phyloP scores from a whole-genome alignment of 2,888 invertebrate genomes.

The Charanyca ferruginea region DNA sequence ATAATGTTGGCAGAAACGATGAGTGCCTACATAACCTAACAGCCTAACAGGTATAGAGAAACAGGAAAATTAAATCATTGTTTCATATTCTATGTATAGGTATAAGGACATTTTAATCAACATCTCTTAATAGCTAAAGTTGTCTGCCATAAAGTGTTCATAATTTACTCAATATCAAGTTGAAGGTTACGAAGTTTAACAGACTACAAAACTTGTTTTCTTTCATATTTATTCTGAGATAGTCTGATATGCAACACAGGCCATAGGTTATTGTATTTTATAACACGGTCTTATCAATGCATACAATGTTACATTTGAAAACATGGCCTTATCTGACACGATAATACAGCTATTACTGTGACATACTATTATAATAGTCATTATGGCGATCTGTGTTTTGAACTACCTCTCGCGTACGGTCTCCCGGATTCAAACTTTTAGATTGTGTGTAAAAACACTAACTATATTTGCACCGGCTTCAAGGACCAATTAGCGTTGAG shows the following conservation, averaged over 20 bases:
- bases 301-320: conserved; percentile 47
- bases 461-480: too few relatives aligned
- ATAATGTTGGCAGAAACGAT: not conserved
- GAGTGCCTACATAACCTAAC: too few relatives aligned
- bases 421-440: too few relatives aligned
- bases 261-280: conserved; percentile 40
- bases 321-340: conserved; percentile 44
- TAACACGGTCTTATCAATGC: conserved; percentile 43
- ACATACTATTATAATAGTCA: conserved; percentile 16
- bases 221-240: conserved; percentile 33
- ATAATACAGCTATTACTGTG: conserved; percentile 24
- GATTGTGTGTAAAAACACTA: too few relatives aligned
- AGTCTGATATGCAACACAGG: conserved; percentile 29
- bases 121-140: not conserved
- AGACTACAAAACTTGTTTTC: conserved; percentile 47
- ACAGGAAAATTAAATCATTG: conserved; percentile 33
- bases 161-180: conserved; percentile 16
- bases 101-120: conserved; percentile 2
- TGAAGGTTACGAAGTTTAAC: conserved; percentile 57
- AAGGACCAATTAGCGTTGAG: too few relatives aligned
- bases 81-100: conserved; percentile 13
- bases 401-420: too few relatives aligned
- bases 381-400: conserved; percentile 13
- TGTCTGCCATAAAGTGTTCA: conserved; percentile 2
- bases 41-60: not conserved